Percentiles rank a stretch among this genome's conserved stretches.
These are phyloP conservation scores for Eulemur albifrons DNA, from an alignment of 2,797 vertebrate species.

Conservation along the genomic window DNA sequence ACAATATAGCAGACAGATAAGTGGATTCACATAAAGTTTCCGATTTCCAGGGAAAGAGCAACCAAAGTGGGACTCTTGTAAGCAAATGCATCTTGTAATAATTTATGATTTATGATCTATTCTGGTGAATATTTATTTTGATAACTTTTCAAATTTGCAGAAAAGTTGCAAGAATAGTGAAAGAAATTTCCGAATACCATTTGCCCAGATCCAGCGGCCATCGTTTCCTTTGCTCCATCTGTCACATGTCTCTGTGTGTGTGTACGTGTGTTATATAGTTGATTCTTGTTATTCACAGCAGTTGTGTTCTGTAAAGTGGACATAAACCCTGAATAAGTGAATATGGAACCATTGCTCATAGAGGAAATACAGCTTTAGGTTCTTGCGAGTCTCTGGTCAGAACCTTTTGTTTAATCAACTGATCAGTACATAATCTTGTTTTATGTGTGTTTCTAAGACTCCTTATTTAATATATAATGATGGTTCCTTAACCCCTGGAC, in stretches of 20 bases:
- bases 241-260: fast-evolving
- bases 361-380: not conserved
- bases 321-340: not conserved
- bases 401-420: not conserved
- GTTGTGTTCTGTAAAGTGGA: not conserved
- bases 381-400: not conserved
- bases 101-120: not conserved
- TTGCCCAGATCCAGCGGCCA: not conserved
- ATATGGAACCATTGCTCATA: not conserved
- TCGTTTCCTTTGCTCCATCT: not conserved
- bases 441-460: not conserved
- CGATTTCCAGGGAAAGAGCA: not conserved
- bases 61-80: not conserved
- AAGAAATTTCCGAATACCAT: not conserved
- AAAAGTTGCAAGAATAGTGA: not conserved
- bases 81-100: not conserved
- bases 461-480: not conserved
- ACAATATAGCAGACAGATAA: not conserved
- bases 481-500: not conserved
- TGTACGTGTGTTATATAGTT: not conserved
- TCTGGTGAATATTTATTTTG: not conserved
- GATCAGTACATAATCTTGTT: not conserved
- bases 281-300: not conserved
- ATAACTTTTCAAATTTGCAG: not conserved
- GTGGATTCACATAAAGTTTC: not conserved